Percentiles rank a stretch among this genome's conserved stretches.
These are phyloP conservation scores for Sebastolobus altivelis DNA, from an alignment of 2,797 vertebrate genomes.

Conservation along the genomic window DNA sequence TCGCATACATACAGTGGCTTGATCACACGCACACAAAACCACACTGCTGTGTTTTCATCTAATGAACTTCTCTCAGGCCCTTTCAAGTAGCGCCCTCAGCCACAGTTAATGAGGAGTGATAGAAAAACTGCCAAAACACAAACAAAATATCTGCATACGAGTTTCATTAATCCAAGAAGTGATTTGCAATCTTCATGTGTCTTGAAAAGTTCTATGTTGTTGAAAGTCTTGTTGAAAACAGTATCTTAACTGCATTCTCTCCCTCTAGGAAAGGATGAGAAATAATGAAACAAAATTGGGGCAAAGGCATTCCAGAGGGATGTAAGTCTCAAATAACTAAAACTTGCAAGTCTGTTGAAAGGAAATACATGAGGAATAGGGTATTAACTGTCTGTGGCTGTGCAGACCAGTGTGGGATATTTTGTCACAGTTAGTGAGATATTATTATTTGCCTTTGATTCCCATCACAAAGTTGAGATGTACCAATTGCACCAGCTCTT, in stretches of 20 bases:
- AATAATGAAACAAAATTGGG: slow-evolving; percentile 55
- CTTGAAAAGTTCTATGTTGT: slow-evolving; percentile 40
- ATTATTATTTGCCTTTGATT: slow-evolving; percentile 28
- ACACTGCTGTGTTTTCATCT: slow-evolving; percentile 46
- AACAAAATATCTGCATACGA: slow-evolving; percentile 51
- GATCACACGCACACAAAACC: slow-evolving; percentile 6
- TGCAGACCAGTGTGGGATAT: background rate
- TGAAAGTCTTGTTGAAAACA: slow-evolving; percentile 32
- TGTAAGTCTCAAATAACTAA: slow-evolving; percentile 32
- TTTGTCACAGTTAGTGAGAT: slow-evolving; percentile 11
- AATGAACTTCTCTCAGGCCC: slow-evolving; percentile 56
- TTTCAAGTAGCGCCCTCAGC: slow-evolving; percentile 57
- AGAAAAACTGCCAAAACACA: slow-evolving; percentile 53
- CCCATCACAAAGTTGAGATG: slow-evolving; percentile 8
- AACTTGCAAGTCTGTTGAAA: slow-evolving; percentile 29
- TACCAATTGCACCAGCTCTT: slow-evolving; percentile 23
- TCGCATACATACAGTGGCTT: slow-evolving; percentile 30
- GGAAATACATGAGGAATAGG: slow-evolving; percentile 18
- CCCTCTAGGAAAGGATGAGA: slow-evolving; percentile 36
- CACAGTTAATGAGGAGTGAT: slow-evolving; percentile 61
- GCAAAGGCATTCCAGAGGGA: slow-evolving; percentile 48
- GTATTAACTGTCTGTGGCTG: slow-evolving; percentile 20
- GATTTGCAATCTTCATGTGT: slow-evolving; percentile 34
- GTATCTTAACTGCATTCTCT: slow-evolving; percentile 14
- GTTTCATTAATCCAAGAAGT: slow-evolving; percentile 47